phyloP scores from a whole-genome alignment of 2,888 invertebrate species.

The Lacanobia wlatinum region DNA sequence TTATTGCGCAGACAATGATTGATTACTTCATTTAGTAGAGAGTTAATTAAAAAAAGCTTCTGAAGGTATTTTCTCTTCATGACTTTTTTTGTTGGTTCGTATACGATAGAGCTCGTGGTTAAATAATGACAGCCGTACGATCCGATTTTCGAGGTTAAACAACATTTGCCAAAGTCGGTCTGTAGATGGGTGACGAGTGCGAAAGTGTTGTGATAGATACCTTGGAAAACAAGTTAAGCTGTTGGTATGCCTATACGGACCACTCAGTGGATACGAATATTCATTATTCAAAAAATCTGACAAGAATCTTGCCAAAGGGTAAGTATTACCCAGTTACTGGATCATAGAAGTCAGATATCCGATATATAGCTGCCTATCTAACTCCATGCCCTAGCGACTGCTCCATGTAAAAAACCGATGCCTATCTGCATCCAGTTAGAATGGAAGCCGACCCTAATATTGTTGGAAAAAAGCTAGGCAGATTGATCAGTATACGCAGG shows the following conservation, averaged over 20 bases:
- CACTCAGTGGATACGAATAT: neutral
- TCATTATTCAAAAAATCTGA: neutral
- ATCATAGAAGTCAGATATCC: no score
- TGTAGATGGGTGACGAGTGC: neutral
- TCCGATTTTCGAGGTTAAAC: neutral
- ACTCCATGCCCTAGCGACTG: no score
- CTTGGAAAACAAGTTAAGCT: no score
- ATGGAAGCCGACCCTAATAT: neutral
- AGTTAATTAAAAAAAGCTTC: conserved; percentile 42
- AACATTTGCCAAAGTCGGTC: neutral
- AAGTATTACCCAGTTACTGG: no score
- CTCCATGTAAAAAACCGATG: no score
- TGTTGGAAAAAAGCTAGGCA: neutral
- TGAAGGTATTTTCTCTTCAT: conserved; percentile 6
- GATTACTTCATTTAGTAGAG: conserved; percentile 31
- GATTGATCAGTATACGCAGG: neutral
- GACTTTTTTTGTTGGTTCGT: neutral
- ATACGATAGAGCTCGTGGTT: neutral
- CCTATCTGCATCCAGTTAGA: neutral
- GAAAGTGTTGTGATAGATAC: no score
- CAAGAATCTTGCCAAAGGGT: neutral
- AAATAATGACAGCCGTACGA: neutral
- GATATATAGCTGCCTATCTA: no score
- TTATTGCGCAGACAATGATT: conserved; percentile 49
- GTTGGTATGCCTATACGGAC: no score